Percentiles rank a stretch among this genome's conserved stretches.
Conservation (phyloP, 1,140 invertebrate genomes). For the Homalodisca vitripennis region DNA sequence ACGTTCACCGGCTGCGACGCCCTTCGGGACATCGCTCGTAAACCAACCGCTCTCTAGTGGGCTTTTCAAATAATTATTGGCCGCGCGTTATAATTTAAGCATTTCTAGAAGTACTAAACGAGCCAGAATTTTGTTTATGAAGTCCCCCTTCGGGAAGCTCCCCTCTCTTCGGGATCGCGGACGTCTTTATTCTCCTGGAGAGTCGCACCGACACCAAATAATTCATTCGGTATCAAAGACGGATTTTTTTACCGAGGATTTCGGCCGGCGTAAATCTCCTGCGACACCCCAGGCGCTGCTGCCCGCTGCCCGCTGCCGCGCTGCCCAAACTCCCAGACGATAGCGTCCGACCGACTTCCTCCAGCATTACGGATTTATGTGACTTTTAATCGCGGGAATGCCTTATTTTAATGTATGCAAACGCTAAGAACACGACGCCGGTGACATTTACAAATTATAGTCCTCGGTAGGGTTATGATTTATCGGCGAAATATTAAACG, state of each 20-base stretch:
- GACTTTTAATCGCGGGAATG: conserved; percentile 5
- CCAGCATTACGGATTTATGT: neutral
- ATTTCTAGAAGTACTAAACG: conserved; percentile 17
- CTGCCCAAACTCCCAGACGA: neutral
- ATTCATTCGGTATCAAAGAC: conserved; percentile 15
- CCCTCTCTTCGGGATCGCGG: neutral
- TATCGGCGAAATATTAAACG: conserved; percentile 13
- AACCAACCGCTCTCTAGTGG: conserved; percentile 1
- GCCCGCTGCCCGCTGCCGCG: no score
- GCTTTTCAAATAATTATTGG: conserved; percentile 23
- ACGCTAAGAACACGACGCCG: conserved; percentile 12
- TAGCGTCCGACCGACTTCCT: conserved; percentile 7
- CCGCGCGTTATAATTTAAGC: conserved; percentile 18
- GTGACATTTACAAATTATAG: conserved; percentile 18
- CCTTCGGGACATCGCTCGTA: no score
- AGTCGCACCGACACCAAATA: conserved; percentile 1
- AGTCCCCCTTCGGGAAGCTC: neutral
- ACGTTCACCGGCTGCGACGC: no score
- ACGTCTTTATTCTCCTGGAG: conserved; percentile 5
- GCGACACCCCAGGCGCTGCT: neutral
- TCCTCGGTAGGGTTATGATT: conserved; percentile 13
- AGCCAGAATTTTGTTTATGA: conserved; percentile 21
- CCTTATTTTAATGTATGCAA: conserved; percentile 2
- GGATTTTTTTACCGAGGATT: neutral
- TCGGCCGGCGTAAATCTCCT: no score